Evolutionary conservation across 2,888 invertebrate genomes (phyloP), one percentile per base, ranked within the genome.

Genomic region (Eretmocerus hayati): DNA sequence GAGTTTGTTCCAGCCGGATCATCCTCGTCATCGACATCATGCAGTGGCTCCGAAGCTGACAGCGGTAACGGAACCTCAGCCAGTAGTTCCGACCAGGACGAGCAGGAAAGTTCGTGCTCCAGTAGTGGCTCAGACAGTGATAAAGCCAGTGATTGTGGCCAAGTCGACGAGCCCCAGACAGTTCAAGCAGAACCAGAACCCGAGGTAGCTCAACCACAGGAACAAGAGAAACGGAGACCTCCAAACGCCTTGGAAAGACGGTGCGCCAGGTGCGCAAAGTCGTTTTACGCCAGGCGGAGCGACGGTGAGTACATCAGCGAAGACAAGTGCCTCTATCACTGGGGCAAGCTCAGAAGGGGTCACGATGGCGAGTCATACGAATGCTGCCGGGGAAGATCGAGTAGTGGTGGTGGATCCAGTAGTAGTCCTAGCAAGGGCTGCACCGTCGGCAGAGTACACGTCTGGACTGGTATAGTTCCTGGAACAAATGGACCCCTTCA

Each of bases 281-380:
- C 75, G 38, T 94, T 90, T 70, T 75, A 79, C 60, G 81, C 90
- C 51, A 79, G 81, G 56, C 39, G 45, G 0, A 75, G 79, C 22
- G 78, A 81, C 53, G 87, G 87, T 23, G 80, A 84, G 63, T 90
- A 90, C 66, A 13, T 58, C 1, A n/a, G 26, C 9, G 47, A 79
- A 38, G 89, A 90, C 56, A 75, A 79, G 48, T 99, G 97, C 72
- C 66, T 77, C 16, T 90, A 90, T 69, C 97, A 99, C 68, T 90
- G 88, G 85, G 95, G 94, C 19, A 86, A 87, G 59, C 72, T 85
- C 21, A 74, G 75, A 38, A 71, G 72, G 20, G 73, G 72, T 47
- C 33, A 33, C 33, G 15, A 33, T 16, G 51, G 57, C 5, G 5
- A 9, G n/a, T 51, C 56, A 5, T 85, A 82, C 69, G 74, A 77